Base-by-base conservation (phyloP, 2,797 vertebrate species). In the Enteromius anoplus region DNA sequence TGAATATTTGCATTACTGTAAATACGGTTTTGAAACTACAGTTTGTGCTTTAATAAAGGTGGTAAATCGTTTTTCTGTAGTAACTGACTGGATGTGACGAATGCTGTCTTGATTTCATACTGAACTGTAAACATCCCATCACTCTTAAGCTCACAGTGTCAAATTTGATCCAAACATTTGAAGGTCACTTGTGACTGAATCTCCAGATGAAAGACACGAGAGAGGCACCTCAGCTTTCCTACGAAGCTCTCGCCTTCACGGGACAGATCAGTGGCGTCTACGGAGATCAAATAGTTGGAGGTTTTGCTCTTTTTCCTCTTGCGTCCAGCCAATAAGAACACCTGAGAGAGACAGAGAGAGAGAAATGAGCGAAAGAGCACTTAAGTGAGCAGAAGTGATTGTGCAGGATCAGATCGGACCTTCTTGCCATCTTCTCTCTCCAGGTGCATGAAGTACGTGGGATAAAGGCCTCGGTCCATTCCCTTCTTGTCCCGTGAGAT, bases 221-320 rank as follows among this genome's bases (percentile, higher is more conserved):
- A 29, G 12, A 42, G 40, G 26, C 37, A 98, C 98, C 98, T 97
- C 86, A 99, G 94, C 93, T 99, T 99, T 51, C 98, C 98, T n/a
- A 98, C 92, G 86, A 97, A 99, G 89, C 96, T 97, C 90, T 97
- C 97, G 10, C 96, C 97, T 90, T 97, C 97, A 1, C 98, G 94
- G 0, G 98, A 97, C 85, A 99, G 92, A 89, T 99, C 97, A 3
- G 96, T 98, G 82, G 98, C 96, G 47, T 99, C 98, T 53, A 97
- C 92, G 34, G 98, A 98, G 79, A 99, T 98, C 81, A 99, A 94
- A 86, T 99, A 99, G 93, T 99, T 99, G 75, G 98, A 98, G 0
- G 98, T 98, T 93, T 98, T 99, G 88, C 98, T 99, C 93, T 98
- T 99, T 93, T 99, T 99, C 85, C 98, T 95, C 91, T 99, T 99